Percentiles rank a stretch among this genome's conserved stretches.
phyloP scores from a whole-genome alignment of 2,113 vertebrate species.

The Apteryx mantelli region DNA sequence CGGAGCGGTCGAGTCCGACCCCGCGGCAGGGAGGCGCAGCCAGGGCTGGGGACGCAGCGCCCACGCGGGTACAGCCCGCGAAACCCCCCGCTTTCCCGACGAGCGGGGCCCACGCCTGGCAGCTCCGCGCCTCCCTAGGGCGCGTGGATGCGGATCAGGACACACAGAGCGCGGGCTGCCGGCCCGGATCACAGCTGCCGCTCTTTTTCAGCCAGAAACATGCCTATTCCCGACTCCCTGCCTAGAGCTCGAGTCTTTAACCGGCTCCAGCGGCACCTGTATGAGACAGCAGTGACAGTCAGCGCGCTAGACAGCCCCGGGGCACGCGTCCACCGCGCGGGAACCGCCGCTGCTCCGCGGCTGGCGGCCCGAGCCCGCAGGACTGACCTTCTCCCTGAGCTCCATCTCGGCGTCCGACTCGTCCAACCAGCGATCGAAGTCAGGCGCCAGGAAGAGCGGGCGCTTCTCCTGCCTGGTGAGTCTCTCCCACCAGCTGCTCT shows the following conservation, averaged over 20 bases:
- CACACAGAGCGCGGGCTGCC: fast-evolving
- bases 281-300: neutral
- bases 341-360: neutral
- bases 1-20: neutral
- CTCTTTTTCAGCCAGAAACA: neutral
- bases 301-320: neutral
- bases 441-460: constrained; percentile 88
- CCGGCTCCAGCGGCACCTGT: neutral
- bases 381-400: constrained; percentile 87
- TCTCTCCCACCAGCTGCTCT: constrained; percentile 91
- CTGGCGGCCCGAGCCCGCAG: neutral
- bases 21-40: neutral
- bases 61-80: neutral
- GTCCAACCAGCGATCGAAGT: constrained; percentile 97
- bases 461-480: constrained; percentile 89
- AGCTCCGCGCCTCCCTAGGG: fast-evolving
- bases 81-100: neutral
- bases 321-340: neutral
- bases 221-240: neutral
- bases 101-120: neutral
- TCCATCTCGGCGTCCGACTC: constrained; percentile 98
- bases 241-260: neutral
- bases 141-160: neutral
- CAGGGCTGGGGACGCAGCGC: neutral
- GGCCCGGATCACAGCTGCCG: neutral